Evolutionary conservation across 2,797 vertebrate species (phyloP).

Genomic region (Apogon talboti): DNA sequence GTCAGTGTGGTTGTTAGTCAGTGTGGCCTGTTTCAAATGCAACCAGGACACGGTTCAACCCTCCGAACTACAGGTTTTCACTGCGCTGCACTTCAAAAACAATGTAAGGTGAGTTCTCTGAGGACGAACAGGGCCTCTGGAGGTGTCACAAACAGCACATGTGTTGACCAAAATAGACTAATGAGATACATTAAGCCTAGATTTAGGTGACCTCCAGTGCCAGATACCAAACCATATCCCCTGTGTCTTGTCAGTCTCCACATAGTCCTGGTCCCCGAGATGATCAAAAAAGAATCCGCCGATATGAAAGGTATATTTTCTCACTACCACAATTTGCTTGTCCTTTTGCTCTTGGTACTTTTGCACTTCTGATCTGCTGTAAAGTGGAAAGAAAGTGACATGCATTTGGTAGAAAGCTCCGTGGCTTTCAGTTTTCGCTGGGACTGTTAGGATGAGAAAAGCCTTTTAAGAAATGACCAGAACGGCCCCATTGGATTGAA

Average conservation of each 20-base stretch:
- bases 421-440: constrained; percentile 24
- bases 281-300: constrained; percentile 52
- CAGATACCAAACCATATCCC: constrained; percentile 26
- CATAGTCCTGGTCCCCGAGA: constrained; percentile 34
- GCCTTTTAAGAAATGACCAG: constrained; percentile 34
- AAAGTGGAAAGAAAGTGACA: not conserved
- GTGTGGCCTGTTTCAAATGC: constrained; percentile 7
- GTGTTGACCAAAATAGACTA: constrained; percentile 45
- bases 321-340: constrained; percentile 18
- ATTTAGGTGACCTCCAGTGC: constrained; percentile 43
- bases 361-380: constrained; percentile 6
- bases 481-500: constrained; percentile 26
- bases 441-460: constrained; percentile 22
- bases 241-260: constrained; percentile 21
- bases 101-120: constrained; percentile 25
- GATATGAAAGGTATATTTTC: constrained; percentile 22
- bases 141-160: constrained; percentile 27
- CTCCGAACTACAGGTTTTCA: constrained; percentile 15
- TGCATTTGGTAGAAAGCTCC: constrained; percentile 27
- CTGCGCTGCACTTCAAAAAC: constrained; percentile 19
- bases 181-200: constrained; percentile 54
- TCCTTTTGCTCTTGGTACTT: constrained; percentile 33
- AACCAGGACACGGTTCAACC: constrained; percentile 20
- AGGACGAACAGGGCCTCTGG: constrained; percentile 31
- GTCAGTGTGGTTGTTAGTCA: constrained; percentile 23